A percentile compares a stretch with the other conserved stretches of the same genome.
These are phyloP conservation scores for Pseudolycoriella hygida DNA, from an alignment of 2,888 invertebrate genomes.

Conservation along the genomic window DNA sequence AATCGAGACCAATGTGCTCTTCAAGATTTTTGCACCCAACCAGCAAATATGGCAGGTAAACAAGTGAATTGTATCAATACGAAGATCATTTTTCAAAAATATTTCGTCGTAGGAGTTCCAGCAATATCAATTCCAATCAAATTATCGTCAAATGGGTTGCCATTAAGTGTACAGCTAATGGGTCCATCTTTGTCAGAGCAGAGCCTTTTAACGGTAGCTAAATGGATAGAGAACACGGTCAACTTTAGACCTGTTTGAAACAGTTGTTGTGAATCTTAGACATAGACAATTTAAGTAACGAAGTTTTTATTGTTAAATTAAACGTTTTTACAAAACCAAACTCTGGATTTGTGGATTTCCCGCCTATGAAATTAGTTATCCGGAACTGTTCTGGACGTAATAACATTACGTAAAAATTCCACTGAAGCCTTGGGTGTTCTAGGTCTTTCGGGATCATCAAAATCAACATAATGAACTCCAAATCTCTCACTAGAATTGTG, in stretches of 20 bases:
- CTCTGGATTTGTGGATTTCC: too few species aligned
- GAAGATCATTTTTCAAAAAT: too few species aligned
- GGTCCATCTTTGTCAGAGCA: slow-evolving; percentile 62
- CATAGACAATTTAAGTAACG: too few species aligned
- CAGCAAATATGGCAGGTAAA: slow-evolving; percentile 87
- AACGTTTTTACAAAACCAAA: too few species aligned
- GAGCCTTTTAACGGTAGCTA: slow-evolving; percentile 55
- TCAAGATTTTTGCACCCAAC: slow-evolving; percentile 90
- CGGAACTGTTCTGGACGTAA: slow-evolving; percentile 20
- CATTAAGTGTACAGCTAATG: slow-evolving; percentile 78
- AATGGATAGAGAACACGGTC: slow-evolving; percentile 60
- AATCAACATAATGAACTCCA: slow-evolving; percentile 47
- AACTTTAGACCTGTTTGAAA: too few species aligned
- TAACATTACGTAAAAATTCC: slow-evolving; percentile 33
- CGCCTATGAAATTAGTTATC: not conserved
- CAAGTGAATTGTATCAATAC: too few species aligned
- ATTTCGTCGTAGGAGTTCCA: slow-evolving; percentile 49
- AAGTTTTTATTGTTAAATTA: too few species aligned
- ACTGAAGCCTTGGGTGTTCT: slow-evolving; percentile 43
- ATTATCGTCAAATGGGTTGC: slow-evolving; percentile 54
- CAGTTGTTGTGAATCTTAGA: too few species aligned
- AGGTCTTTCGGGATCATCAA: slow-evolving; percentile 32
- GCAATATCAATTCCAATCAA: slow-evolving; percentile 72
- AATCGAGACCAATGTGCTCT: slow-evolving; percentile 75
- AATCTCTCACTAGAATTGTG: slow-evolving; percentile 36